Evolutionary conservation across 2,888 invertebrate genomes (phyloP).

Genomic region (Pseudococcus viburni): DNA sequence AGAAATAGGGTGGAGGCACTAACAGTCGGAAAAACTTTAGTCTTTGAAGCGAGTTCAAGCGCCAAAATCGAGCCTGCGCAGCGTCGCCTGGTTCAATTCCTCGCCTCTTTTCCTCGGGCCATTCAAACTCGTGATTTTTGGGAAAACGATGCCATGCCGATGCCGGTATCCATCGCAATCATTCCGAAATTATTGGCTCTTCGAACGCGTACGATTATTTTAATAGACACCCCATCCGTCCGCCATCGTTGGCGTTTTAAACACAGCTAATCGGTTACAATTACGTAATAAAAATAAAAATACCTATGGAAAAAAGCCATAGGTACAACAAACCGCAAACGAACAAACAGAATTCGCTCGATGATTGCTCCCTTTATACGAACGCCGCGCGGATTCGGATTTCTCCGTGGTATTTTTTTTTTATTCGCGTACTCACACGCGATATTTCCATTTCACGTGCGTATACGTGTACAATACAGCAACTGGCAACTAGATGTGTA

Average conservation of each 20-base stretch:
- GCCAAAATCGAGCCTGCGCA: constrained; percentile 62
- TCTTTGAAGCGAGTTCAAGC: constrained; percentile 64
- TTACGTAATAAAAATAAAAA: neutral
- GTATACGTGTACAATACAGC: neutral
- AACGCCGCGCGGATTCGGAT: neutral
- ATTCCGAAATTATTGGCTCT: constrained; percentile 39
- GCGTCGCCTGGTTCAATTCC: neutral
- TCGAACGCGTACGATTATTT: constrained; percentile 32
- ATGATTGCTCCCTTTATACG: constrained; percentile 23
- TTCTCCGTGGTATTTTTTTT: constrained; percentile 8
- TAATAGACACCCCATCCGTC: constrained; percentile 7
- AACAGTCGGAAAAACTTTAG: constrained; percentile 60
- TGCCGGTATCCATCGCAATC: constrained; percentile 10
- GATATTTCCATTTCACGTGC: constrained; percentile 53
- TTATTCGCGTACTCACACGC: constrained; percentile 17
- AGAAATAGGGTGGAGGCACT: constrained; percentile 64
- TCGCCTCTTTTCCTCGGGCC: constrained; percentile 1
- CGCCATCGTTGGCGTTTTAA: constrained; percentile 8
- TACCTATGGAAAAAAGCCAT: neutral
- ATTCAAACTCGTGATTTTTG: constrained; percentile 31
- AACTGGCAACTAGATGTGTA: constrained; percentile 56
- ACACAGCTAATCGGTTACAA: neutral
- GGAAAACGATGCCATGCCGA: constrained; percentile 13
- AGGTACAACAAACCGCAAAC: constrained; percentile 10
- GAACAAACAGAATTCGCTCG: constrained; percentile 6